These are phyloP conservation scores for Rhabditoides inermis DNA, from an alignment of 2,888 invertebrate species.

Conservation along the genomic window DNA sequence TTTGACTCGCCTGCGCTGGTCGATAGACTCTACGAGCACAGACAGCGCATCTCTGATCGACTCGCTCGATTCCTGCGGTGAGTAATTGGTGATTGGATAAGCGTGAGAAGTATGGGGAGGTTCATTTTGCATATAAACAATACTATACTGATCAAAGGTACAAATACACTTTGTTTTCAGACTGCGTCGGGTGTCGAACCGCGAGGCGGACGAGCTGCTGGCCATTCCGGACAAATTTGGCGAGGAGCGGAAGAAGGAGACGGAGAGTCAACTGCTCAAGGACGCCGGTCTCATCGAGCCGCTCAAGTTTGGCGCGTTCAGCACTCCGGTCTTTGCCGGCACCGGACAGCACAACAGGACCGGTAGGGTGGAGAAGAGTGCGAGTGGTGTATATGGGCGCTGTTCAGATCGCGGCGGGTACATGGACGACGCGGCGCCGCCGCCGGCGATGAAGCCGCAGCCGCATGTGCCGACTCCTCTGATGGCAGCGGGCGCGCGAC, in stretches of 20 bases:
- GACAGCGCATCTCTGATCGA: neutral
- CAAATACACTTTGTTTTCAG: constrained; percentile 5
- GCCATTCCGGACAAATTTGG: constrained; percentile 27
- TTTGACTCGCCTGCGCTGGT: constrained; percentile 24
- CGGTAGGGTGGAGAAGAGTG: neutral
- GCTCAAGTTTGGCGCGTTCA: constrained; percentile 2
- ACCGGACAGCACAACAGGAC: no score
- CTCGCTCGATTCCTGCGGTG: neutral
- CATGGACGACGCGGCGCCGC: no score
- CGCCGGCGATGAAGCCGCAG: no score
- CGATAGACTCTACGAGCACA: constrained; percentile 9
- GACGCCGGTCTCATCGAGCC: constrained; percentile 5
- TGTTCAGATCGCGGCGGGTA: no score
- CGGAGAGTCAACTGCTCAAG: constrained; percentile 11
- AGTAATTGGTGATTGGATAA: neutral
- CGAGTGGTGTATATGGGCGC: no score
- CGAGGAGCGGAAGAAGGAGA: constrained; percentile 10
- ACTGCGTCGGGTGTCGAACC: constrained; percentile 16
- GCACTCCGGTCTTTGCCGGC: neutral
- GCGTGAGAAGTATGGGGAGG: neutral
- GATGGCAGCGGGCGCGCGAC: no score
- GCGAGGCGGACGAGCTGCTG: constrained; percentile 21
- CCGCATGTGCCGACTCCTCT: no score
- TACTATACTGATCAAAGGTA: no score
- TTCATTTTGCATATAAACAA: neutral